Conservation (phyloP, 2,113 vertebrate genomes). For the Odobenus rosmarus region DNA sequence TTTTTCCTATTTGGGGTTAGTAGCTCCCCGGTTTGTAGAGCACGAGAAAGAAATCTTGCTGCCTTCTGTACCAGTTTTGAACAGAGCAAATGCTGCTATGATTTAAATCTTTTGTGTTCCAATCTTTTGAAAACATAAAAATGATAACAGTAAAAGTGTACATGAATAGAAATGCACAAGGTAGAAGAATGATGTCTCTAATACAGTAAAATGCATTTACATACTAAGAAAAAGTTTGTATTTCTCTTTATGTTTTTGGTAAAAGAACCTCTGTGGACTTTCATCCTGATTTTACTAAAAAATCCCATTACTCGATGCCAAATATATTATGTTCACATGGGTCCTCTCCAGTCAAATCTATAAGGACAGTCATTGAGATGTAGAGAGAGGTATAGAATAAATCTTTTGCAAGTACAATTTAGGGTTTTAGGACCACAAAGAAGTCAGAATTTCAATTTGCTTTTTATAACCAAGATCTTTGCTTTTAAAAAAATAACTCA, state of each 20-base stretch:
- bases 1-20: neutral
- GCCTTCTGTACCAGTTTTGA: neutral
- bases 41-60: constrained; percentile 25
- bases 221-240: neutral
- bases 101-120: constrained; percentile 28
- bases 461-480: constrained; percentile 21
- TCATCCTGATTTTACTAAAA: constrained; percentile 8
- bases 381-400: neutral
- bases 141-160: neutral
- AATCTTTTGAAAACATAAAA: constrained; percentile 40
- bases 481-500: constrained; percentile 23
- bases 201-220: neutral
- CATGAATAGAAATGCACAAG: neutral
- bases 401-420: neutral
- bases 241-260: constrained; percentile 30
- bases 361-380: neutral
- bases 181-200: neutral
- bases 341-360: neutral
- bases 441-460: constrained; percentile 24
- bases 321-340: neutral
- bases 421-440: neutral
- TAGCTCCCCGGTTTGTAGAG: neutral
- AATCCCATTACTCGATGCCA: neutral
- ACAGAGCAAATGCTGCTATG: neutral
- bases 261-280: neutral